phyloP scores from a whole-genome alignment of 1,140 invertebrate species.

The Sesamia nonagrioides region DNA sequence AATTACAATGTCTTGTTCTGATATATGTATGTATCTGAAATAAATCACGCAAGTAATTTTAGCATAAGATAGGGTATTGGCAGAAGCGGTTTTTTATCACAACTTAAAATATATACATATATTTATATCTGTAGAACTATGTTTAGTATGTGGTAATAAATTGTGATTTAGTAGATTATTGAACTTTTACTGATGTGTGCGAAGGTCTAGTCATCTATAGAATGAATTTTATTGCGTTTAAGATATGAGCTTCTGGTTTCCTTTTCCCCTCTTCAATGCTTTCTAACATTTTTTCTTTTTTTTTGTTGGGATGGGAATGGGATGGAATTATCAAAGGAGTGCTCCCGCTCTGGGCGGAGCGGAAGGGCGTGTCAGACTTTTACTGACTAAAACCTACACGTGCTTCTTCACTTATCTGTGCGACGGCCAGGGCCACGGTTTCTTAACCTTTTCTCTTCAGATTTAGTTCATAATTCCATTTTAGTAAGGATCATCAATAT shows the following conservation, averaged over 20 bases:
- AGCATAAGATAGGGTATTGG: neutral
- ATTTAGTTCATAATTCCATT: neutral
- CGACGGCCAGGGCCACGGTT: too few relatives aligned
- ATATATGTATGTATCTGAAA: neutral
- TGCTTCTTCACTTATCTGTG: too few relatives aligned
- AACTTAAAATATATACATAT: too few relatives aligned
- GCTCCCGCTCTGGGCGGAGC: too few relatives aligned
- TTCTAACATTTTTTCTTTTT: too few relatives aligned
- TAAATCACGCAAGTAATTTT: neutral
- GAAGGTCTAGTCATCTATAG: neutral
- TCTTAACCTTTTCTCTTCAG: neutral
- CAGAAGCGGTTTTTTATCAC: too few relatives aligned
- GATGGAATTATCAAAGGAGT: too few relatives aligned
- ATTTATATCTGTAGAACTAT: too few relatives aligned
- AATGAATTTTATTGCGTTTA: neutral
- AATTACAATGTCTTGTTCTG: neutral
- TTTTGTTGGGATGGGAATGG: too few relatives aligned
- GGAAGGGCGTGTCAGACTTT: too few relatives aligned
- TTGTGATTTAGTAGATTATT: slow-evolving; percentile 46
- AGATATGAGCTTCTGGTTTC: neutral
- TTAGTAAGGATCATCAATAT: neutral
- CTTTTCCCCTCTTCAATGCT: neutral
- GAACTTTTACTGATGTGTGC: slow-evolving; percentile 20
- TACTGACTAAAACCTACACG: too few relatives aligned
- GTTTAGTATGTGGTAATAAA: too few relatives aligned